Conservation (phyloP, 2,113 vertebrate species). For the Antigone vipio region DNA sequence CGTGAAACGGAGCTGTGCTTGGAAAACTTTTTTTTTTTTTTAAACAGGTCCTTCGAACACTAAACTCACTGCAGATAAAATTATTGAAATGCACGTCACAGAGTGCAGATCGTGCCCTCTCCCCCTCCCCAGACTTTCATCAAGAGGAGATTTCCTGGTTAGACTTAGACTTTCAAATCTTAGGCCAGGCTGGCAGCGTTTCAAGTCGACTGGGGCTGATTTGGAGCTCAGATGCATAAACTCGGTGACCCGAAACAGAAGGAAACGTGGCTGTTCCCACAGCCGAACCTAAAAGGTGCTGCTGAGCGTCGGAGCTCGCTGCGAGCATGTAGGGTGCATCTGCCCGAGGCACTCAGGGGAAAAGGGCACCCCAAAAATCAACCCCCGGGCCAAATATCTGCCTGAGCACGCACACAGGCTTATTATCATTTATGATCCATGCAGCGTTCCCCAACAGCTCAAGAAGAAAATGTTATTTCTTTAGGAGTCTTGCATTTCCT, state of each 20-base stretch:
- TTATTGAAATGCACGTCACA: neutral
- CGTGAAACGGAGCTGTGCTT: neutral
- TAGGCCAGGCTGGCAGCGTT: neutral
- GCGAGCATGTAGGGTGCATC: neutral
- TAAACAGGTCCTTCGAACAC: neutral
- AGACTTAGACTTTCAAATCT: neutral
- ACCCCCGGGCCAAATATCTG: neutral
- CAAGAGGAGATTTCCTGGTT: slow-evolving; percentile 26
- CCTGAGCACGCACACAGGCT: neutral
- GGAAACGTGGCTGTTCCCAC: neutral
- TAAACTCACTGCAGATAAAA: neutral
- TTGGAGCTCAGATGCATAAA: neutral
- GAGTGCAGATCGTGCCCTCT: neutral
- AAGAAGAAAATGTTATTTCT: neutral
- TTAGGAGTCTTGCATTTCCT: neutral
- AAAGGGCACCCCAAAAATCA: neutral
- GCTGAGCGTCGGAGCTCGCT: accelerated
- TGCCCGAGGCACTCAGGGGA: neutral
- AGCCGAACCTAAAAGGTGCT: neutral
- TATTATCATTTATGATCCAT: too few relatives aligned
- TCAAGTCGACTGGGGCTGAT: neutral
- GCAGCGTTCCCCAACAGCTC: neutral
- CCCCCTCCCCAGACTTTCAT: neutral
- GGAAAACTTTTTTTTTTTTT: neutral
- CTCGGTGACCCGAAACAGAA: neutral